A percentile compares a stretch with the other conserved stretches of the same genome.
These are phyloP conservation scores for Brachirus orientalis DNA, from an alignment of 2,113 vertebrate species.

Conservation along the genomic window DNA sequence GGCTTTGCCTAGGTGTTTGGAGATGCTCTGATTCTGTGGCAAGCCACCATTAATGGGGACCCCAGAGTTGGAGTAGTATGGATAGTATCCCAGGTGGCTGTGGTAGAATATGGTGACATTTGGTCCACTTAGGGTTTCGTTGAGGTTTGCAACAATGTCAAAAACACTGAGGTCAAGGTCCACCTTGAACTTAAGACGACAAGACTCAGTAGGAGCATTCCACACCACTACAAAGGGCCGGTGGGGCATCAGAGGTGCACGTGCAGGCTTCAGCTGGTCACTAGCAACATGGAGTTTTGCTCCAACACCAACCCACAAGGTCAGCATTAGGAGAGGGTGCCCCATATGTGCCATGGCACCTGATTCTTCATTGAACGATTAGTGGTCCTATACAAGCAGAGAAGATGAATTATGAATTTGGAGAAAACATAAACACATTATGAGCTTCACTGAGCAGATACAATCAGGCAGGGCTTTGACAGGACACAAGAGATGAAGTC, in stretches of 20 bases:
- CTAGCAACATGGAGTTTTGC: conserved; percentile 32
- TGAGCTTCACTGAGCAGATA: conserved; percentile 64
- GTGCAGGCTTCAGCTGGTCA: conserved; percentile 73
- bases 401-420: conserved; percentile 30
- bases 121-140: conserved; percentile 89
- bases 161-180: conserved; percentile 88
- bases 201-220: conserved; percentile 90
- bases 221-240: conserved; percentile 89
- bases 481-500: conserved; percentile 42
- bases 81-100: conserved; percentile 88
- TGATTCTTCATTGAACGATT: conserved; percentile 64
- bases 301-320: conserved; percentile 37
- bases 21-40: conserved; percentile 89
- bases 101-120: conserved; percentile 92
- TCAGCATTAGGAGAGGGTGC: conserved; percentile 50
- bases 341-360: conserved; percentile 69
- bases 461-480: conserved; percentile 51
- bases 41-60: conserved; percentile 87
- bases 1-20: conserved; percentile 87
- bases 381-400: conserved; percentile 36
- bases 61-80: conserved; percentile 84
- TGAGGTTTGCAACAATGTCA: conserved; percentile 88
- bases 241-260: conserved; percentile 79
- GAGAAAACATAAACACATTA: conserved; percentile 51
- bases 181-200: conserved; percentile 87